These are phyloP conservation scores for Gasterosteus aculeatus DNA, from an alignment of 2,113 vertebrate genomes.

Conservation along the genomic window DNA sequence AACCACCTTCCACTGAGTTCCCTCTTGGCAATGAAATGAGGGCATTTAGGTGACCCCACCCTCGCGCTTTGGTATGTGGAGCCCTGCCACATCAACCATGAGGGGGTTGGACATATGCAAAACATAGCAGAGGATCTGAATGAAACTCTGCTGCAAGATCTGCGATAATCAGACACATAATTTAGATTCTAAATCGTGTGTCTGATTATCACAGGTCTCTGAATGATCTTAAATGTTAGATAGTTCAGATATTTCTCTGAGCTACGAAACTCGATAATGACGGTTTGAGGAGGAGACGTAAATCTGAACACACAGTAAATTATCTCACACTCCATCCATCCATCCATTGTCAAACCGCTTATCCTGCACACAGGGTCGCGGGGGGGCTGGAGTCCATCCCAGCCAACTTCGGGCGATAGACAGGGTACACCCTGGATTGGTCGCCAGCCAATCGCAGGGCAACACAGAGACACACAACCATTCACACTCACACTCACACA, in stretches of 20 bases:
- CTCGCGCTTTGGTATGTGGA: constrained; percentile 64
- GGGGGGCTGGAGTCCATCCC: too few relatives aligned
- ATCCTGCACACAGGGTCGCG: too few relatives aligned
- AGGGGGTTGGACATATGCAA: constrained; percentile 58
- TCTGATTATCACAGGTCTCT: too few relatives aligned
- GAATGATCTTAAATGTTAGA: background rate
- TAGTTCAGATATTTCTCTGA: constrained; percentile 46
- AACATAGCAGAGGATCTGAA: constrained; percentile 16
- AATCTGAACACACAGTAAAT: constrained; percentile 63
- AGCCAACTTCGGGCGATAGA: too few relatives aligned
- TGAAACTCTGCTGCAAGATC: constrained; percentile 12
- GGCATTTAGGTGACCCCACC: constrained; percentile 73
- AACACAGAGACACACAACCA: too few relatives aligned
- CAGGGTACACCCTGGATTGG: too few relatives aligned
- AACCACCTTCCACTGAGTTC: constrained; percentile 78
- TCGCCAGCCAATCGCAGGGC: too few relatives aligned
- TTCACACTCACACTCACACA: too few relatives aligned
- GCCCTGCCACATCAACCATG: constrained; percentile 68
- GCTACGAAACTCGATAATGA: constrained; percentile 56
- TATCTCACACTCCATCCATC: constrained; percentile 30
- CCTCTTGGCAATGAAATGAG: constrained; percentile 60
- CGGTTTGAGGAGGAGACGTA: constrained; percentile 47
- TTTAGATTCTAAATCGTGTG: background rate
- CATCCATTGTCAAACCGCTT: too few relatives aligned
- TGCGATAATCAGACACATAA: constrained; percentile 45